Percentiles rank a stretch among this genome's conserved stretches.
Evolutionary conservation across 2,113 vertebrate genomes (phyloP).

Genomic region (Pangasianodon gigas): DNA sequence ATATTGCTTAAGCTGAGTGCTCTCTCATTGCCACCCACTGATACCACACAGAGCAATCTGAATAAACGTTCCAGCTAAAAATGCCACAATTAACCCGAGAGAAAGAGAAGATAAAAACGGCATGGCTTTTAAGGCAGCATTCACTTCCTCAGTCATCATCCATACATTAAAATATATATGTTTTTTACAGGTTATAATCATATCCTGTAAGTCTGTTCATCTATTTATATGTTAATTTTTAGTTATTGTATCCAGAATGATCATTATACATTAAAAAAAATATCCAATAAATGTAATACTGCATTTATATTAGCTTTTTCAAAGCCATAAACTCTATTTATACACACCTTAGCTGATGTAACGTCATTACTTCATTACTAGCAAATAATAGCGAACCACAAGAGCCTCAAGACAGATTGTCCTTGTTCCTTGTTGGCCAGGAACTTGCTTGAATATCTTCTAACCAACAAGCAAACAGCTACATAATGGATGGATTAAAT

Average conservation of each 20-base stretch:
- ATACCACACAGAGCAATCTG: background rate
- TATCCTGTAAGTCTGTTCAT: background rate
- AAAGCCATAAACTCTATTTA: background rate
- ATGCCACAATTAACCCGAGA: background rate
- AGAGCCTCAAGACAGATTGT: background rate
- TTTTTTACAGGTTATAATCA: background rate
- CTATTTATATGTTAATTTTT: background rate
- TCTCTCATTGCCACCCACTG: slow-evolving; percentile 26
- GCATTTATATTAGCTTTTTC: background rate
- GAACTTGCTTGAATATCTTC: background rate
- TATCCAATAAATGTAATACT: background rate
- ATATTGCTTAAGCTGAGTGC: background rate
- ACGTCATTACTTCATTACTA: background rate
- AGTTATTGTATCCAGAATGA: background rate
- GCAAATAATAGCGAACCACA: background rate
- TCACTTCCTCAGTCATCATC: background rate
- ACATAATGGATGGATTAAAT: background rate
- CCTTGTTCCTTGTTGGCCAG: background rate
- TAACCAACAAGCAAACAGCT: background rate
- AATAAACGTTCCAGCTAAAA: background rate
- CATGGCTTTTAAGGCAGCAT: background rate
- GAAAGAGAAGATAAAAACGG: background rate
- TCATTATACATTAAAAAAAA: background rate
- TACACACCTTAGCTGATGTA: background rate
- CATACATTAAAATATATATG: background rate